Evolutionary conservation across 2,797 vertebrate genomes (phyloP).

Genomic region (Podargus strigoides): DNA sequence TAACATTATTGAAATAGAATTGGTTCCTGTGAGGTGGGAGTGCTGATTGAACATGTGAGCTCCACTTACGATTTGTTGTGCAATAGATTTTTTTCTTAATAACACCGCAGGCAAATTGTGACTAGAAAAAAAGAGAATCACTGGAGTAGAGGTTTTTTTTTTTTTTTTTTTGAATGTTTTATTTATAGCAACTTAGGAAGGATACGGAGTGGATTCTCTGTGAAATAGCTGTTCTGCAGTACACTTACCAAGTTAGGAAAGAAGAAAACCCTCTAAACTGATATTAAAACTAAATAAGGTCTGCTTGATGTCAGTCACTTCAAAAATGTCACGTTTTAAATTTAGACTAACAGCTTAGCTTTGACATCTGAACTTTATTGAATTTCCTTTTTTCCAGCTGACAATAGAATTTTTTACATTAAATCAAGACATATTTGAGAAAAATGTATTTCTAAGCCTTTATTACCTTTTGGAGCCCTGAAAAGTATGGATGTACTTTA

Average conservation of each 20-base stretch:
- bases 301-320: background rate
- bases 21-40: slow-evolving; percentile 32
- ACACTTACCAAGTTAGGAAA: background rate
- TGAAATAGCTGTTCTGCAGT: background rate
- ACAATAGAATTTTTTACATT: background rate
- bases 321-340: background rate
- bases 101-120: background rate
- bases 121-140: background rate
- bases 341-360: background rate
- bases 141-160: background rate
- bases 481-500: background rate
- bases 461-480: background rate
- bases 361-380: background rate
- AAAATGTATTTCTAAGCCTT: background rate
- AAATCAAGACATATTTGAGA: background rate
- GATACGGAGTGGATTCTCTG: background rate
- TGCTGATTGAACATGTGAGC: background rate
- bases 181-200: background rate
- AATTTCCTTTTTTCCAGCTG: background rate
- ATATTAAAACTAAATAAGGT: background rate
- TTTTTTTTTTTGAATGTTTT: background rate
- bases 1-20: background rate
- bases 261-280: background rate
- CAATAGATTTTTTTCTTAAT: background rate
- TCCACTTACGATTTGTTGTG: background rate